Evolutionary conservation across 2,797 vertebrate genomes (phyloP).

Genomic region (Zonotrichia albicollis): DNA sequence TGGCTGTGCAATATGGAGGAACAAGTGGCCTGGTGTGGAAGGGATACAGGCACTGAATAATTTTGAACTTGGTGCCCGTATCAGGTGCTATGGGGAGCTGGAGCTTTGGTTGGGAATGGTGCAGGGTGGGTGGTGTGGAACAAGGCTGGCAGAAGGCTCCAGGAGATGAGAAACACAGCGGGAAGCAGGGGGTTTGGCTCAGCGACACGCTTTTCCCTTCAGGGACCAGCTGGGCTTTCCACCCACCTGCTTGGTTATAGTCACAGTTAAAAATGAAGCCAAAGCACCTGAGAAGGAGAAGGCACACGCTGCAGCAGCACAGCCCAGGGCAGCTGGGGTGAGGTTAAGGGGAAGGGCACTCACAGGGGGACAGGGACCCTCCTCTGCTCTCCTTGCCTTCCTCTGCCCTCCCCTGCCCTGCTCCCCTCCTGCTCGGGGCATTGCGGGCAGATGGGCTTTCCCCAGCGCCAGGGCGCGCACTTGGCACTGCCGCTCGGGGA

Average conservation of each 20-base stretch:
- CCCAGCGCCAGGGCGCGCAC: not conserved
- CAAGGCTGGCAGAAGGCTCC: not conserved
- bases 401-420: not conserved
- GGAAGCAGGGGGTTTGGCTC: not conserved
- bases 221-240: not conserved
- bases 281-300: not conserved
- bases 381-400: not conserved
- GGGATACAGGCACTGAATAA: rapidly evolving
- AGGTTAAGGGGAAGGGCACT: not conserved
- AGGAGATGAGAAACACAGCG: rapidly evolving
- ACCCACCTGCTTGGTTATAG: not conserved
- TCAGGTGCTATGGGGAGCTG: not conserved
- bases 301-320: not conserved
- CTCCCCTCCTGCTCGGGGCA: not conserved
- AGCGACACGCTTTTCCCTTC: rapidly evolving
- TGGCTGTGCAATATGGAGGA: not conserved
- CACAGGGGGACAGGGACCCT: rapidly evolving
- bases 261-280: not conserved
- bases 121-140: not conserved
- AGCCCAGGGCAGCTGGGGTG: not conserved
- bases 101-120: not conserved
- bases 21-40: not conserved
- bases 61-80: not conserved
- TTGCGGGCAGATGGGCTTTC: not conserved
- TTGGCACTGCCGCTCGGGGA: not conserved